These are phyloP conservation scores for Tromatobia lineatoria DNA, from an alignment of 2,888 invertebrate species.

Conservation along the genomic window DNA sequence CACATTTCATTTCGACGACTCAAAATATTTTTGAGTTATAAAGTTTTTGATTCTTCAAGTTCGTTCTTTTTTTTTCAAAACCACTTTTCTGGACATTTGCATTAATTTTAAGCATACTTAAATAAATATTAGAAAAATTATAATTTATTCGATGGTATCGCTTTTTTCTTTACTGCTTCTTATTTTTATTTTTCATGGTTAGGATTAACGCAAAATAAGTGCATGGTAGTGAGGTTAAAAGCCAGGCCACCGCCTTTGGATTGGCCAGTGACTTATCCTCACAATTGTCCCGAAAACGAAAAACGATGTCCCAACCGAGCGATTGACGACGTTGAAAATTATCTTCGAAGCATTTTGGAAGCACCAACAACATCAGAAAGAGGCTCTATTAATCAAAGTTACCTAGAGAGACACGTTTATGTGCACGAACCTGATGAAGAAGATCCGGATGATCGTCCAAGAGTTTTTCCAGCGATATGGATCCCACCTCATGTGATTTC, in stretches of 20 bases:
- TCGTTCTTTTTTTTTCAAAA: too few species aligned
- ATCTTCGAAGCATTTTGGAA: constrained; percentile 70
- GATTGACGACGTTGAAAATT: constrained; percentile 80
- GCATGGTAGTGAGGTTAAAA: constrained; percentile 77
- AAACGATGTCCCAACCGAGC: constrained; percentile 75
- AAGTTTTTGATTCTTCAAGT: too few species aligned
- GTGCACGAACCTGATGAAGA: constrained; percentile 72
- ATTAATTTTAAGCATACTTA: too few species aligned
- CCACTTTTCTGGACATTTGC: too few species aligned
- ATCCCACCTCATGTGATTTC: constrained; percentile 77
- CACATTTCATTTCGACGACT: too few species aligned
- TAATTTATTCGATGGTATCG: not conserved
- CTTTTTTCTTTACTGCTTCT: not conserved
- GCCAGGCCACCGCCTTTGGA: constrained; percentile 77
- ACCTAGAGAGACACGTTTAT: constrained; percentile 71
- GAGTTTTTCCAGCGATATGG: constrained; percentile 77
- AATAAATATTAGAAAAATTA: too few species aligned
- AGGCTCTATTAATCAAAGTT: constrained; percentile 52
- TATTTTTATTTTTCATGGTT: not conserved
- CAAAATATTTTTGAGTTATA: too few species aligned
- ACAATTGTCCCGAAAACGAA: constrained; percentile 68
- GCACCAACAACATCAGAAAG: constrained; percentile 24
- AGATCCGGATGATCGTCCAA: constrained; percentile 69
- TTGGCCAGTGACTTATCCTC: constrained; percentile 79
- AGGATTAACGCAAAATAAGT: constrained; percentile 77